A percentile compares a stretch with the other conserved stretches of the same genome.
Conservation (phyloP, 2,113 vertebrate genomes). For the Oncorhynchus gorbuscha region DNA sequence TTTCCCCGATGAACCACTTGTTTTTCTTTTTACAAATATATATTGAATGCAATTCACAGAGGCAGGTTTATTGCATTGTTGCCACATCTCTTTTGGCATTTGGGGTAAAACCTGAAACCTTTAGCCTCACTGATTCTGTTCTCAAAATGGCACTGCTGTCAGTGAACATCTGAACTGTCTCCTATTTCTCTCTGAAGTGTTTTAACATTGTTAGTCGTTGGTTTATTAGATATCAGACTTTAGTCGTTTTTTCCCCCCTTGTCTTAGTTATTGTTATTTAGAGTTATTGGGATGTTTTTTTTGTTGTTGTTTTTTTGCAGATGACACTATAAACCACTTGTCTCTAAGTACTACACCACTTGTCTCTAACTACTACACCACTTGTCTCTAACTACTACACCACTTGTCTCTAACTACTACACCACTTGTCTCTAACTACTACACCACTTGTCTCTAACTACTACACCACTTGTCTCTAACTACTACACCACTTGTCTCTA, state of each 20-base stretch:
- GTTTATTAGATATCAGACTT: conserved; percentile 83
- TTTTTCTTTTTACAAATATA: background rate
- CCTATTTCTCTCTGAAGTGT: conserved; percentile 67
- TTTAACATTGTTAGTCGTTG: conserved; percentile 74
- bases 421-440: no score
- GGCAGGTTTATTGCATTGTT: background rate
- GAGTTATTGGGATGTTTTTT: conserved; percentile 75
- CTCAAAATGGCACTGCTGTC: conserved; percentile 65
- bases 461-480: no score
- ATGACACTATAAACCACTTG: no score
- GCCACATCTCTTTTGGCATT: background rate
- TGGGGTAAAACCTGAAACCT: conserved; percentile 43
- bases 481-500: no score
- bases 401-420: no score
- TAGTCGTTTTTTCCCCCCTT: conserved; percentile 46
- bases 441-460: no score
- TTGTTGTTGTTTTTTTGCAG: no score
- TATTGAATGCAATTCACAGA: background rate
- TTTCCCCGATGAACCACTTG: conserved; percentile 2
- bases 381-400: no score
- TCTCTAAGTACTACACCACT: no score
- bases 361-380: background rate
- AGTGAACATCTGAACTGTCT: conserved; percentile 87
- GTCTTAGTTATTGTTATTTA: conserved; percentile 78
- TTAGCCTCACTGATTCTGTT: conserved; percentile 86